phyloP scores from a whole-genome alignment of 2,888 invertebrate genomes.

The Neoascia interrupta region DNA sequence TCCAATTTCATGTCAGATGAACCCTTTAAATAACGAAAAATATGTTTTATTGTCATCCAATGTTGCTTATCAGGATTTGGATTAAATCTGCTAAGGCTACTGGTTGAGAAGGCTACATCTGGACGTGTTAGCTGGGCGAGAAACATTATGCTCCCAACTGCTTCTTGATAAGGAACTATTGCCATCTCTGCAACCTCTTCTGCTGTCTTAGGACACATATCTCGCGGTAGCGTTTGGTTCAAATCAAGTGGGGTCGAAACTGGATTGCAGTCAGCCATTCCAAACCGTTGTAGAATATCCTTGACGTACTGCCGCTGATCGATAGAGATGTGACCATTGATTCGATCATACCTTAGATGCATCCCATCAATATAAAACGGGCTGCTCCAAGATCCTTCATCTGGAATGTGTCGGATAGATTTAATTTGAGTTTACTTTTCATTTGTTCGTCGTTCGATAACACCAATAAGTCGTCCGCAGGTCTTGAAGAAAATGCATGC shows the following conservation, averaged over 20 bases:
- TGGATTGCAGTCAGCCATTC: conserved; percentile 46
- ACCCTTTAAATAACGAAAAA: conserved; percentile 47
- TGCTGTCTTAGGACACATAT: neutral
- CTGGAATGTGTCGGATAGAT: conserved; percentile 28
- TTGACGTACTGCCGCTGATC: conserved; percentile 34
- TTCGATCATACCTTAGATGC: conserved; percentile 30
- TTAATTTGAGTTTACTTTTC: conserved; percentile 26
- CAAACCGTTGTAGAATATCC: conserved; percentile 37
- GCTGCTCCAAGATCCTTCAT: conserved; percentile 47
- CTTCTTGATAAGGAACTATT: conserved; percentile 31
- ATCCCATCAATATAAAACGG: conserved; percentile 34
- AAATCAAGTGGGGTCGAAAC: conserved; percentile 43
- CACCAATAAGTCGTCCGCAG: neutral
- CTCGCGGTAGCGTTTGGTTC: neutral
- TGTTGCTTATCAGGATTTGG: conserved; percentile 39
- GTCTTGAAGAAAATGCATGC: neutral
- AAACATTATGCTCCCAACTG: conserved; percentile 25
- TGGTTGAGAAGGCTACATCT: conserved; percentile 64
- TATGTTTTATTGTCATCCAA: conserved; percentile 44
- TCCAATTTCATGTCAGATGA: conserved; percentile 20
- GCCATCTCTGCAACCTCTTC: neutral
- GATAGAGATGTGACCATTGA: conserved; percentile 1
- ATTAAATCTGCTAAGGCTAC: conserved; percentile 63
- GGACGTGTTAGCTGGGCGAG: conserved; percentile 43
- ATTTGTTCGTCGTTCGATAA: neutral